Evolutionary conservation across 2,888 invertebrate species (phyloP), one percentile per base, ranked within the genome.

Genomic region (Scelioninae gen. 1): DNA sequence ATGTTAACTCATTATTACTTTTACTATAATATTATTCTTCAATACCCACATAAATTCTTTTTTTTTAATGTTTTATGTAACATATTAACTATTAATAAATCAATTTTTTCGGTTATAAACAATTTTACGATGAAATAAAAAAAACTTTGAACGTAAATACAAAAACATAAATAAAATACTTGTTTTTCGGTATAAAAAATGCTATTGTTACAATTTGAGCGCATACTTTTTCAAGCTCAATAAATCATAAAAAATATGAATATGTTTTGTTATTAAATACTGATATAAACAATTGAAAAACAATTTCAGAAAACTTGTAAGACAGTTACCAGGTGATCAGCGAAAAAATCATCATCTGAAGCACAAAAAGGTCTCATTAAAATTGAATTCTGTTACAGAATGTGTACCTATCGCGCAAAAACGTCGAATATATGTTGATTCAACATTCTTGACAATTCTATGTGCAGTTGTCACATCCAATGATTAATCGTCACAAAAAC

Each of bases 401-500:
- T 43, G 53, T 53, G 23, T 5, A 13, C 9, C 15, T 7, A 43
- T 9, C 31, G 8, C 5, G 23, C 49, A 71, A 72, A 74, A 74
- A 74, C 45, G 23, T 65, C 13, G 9, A 55, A 63, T 71, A 58
- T 65, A 65, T 69, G 71, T 65, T 49, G 31, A 65, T 51, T 16
- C 11, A 9, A 65, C 32, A 53, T 53, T 72, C 47, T n/a, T 13
- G 16, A 72, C n/a, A 53, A 79, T 62, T 74, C 65, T 51, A 51
- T 69, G 31, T 56, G 31, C 38, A 62, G 38, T 56, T 69, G 75
- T 68, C 66, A 62, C 15, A 0, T 34, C 15, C 5, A 69, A 80
- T 72, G 76, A 82, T 81, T 43, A 60, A 81, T 71, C 38, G 63
- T 32, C 15, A 32, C 49, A 76, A 62, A 68, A 69, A 63, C 69